Evolutionary conservation across 2,797 vertebrate genomes (phyloP), one percentile per base, ranked within the genome.

Genomic region (Harpagifer antarcticus): DNA sequence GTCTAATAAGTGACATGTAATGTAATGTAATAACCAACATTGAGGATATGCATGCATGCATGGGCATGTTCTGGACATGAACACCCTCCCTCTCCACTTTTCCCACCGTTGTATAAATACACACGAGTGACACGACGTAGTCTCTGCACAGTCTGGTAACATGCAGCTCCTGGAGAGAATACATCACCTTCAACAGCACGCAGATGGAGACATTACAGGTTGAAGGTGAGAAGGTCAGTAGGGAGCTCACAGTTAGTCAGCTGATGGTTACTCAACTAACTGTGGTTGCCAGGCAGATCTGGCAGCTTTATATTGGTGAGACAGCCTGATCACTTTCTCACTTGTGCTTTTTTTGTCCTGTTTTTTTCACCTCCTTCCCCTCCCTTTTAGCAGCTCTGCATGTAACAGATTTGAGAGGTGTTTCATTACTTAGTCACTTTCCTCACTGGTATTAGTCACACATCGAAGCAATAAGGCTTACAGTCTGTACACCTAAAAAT

Each of bases 271-370:
- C 78, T 74, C 52, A 68, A 82, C 72, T 81, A 40, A 66, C 47
- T 19, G 69, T 50, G 60, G 92, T 93, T 93, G 88, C 89, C 40
- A 68, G 91, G 92, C 91, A 91, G 92, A 93, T 87, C 84, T 83
- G 16, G 31, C 31, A 54, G 58, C 66, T 77, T 84, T 68, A 71
- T 23, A 52, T 37, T 59, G 50, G 43, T 77, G 64, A 14, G 31
- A 63, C 55, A 75, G 61, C 45, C 50, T 77, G 77, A 85, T 89
- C 68, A 83, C 78, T 81, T 82, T 83, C 71, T 76, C 69, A 56
- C 80, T 77, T 91, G 69, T 79, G 80, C 69, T 86, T 84, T 87
- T 85, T 85, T 73, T 31, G 40, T 55, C 42, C 55, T 56, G 48
- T 60, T 83, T 76, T 77, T 67, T 57, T 27, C 72, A 63, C 83